Evolutionary conservation across 2,797 vertebrate genomes (phyloP), one percentile per base, ranked within the genome.

Genomic region (Muscicapa striata): DNA sequence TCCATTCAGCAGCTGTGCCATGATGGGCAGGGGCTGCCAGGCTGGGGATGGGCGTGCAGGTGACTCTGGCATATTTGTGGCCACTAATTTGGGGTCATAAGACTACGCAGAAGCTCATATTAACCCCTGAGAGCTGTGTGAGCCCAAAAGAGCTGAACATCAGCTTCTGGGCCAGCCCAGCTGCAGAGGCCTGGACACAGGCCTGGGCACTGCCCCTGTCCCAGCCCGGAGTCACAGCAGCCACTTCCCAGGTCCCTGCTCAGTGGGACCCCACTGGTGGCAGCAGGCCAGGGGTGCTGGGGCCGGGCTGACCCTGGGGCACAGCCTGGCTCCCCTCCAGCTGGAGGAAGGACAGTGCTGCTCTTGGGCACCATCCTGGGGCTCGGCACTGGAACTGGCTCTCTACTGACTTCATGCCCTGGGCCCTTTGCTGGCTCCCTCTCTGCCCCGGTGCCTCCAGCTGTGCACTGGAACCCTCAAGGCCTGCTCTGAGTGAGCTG

Each of bases 381-480:
- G 27, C 29, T 80, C 1, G 0, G 36, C 29, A 5, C 48, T 58
- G 48, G 66, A 88, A 41, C 10, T 0, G 0, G 16, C 3, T 2
- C 34, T 0, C 0, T 13, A 8, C 3, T 1, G 13, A 48, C 29
- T 84, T 61, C 26, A 27, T 91, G 49, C 61, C 15, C 41, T 4
- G 0, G 12, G 27, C 59, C 21, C 19, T 84, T 46, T 0, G 0
- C 38, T 54, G 69, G 4, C 49, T 72, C 23, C 18, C 2, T 67
- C n/a, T 77, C 24, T 51, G 57, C 77, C 51, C 89, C 81, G n/a
- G 20, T n/a, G 66, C 29, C 30, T 48, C 49, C 61, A 41, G 23
- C n/a, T 21, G 27, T 52, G 32, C 66, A 13, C 21, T 2, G 5
- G 49, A 70, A 84, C 21, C 34, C 80, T 27, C 0, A 0, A 40